Base-by-base conservation (phyloP, 2,888 invertebrate genomes). In the Ectemnius lituratus region DNA sequence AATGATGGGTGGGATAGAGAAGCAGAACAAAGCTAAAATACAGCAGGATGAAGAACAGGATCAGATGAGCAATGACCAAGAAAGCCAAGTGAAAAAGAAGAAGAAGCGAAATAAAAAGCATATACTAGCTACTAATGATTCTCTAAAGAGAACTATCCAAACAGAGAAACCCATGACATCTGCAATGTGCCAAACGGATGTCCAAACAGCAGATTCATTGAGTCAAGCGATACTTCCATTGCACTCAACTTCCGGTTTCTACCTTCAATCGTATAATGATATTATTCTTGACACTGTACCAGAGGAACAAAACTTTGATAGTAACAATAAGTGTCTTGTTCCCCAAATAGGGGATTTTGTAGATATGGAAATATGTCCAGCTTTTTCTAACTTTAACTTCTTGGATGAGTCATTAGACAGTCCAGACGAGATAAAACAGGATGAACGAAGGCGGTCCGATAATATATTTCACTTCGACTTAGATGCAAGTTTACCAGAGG, bases 1-100 rank as follows among this genome's bases (percentile, higher is more conserved):
- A 87, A 95, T 97, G 91, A 94, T 94, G 0, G 94, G 94, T 0
- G 95, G 94, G 0, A 91, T 95, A 65, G 93, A 90, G 62, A 92
- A 93, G 85, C 61, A 82, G 67, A 71, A 61, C 20, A 56, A 82
- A 57, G 1, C 37, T 4, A 37, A 6, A 11, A 1, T 11, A 1
- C 8, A 56, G 78, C 46, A 86, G 27, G 72, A 73, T 62, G 14
- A 52, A 14, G 52, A 52, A 16, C 52, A 52, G 6, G 52, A 61
- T 67, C 27, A 45, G 11, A 37, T 8, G 37, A 8, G 37, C 2
- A 8, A 37, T 37, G 11, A 11, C 8, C 8, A 6, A 11, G 37
- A 37, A 37, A 37, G 37, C 5, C 87, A 83, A 77, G 14, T 46
- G 16, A 8, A 37, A 2, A 3, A 27, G 18, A 49, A 52, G 13